phyloP scores from a whole-genome alignment of 2,888 invertebrate species.

The Drosophila algonquin region DNA sequence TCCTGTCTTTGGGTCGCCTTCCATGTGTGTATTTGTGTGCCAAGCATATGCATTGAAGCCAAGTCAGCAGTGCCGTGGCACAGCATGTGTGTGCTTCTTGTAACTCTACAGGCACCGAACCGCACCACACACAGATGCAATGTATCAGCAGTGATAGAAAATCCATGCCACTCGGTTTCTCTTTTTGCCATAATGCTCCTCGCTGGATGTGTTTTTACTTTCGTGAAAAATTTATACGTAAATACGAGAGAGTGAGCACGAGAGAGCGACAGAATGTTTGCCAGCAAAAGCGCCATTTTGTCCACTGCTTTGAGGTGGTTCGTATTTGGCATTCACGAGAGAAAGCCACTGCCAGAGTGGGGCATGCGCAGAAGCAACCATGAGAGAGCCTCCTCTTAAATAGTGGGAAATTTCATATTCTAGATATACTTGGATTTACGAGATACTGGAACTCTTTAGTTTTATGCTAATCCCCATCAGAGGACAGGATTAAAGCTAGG shows the following conservation, averaged over 20 bases:
- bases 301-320: conserved; percentile 47
- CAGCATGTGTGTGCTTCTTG: conserved; percentile 32
- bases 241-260: background rate
- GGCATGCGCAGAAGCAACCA: conserved; percentile 40
- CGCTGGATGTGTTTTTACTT: conserved; percentile 50
- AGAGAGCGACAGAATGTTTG: conserved; percentile 13
- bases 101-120: conserved; percentile 21
- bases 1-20: conserved; percentile 46
- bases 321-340: conserved; percentile 36
- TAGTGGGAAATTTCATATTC: background rate
- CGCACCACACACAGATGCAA: conserved; percentile 35
- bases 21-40: conserved; percentile 20
- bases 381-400: background rate
- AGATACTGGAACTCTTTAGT: background rate
- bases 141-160: conserved; percentile 46
- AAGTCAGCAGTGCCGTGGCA: conserved; percentile 35
- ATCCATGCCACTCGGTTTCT: conserved; percentile 40
- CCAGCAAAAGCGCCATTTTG: conserved; percentile 51
- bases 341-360: conserved; percentile 3
- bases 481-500: background rate
- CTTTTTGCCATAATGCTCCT: conserved; percentile 29
- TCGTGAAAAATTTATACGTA: conserved; percentile 8
- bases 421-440: background rate
- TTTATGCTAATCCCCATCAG: background rate
- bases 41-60: conserved; percentile 37